Conservation (phyloP, 2,797 vertebrate species). For the Pseudomugil tenellus region DNA sequence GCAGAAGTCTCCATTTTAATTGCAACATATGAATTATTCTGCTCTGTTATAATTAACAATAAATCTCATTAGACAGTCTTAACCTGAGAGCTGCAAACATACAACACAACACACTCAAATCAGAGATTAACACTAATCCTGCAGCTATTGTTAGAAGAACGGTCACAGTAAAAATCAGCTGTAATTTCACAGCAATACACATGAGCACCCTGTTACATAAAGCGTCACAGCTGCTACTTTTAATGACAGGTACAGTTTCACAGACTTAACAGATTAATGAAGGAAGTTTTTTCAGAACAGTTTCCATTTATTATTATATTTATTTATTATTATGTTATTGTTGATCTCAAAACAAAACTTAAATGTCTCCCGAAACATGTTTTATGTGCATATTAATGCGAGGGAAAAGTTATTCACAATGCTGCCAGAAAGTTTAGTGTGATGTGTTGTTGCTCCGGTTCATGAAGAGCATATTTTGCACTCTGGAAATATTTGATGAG, state of each 20-base stretch:
- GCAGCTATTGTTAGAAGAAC: conserved; percentile 15
- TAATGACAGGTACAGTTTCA: not conserved
- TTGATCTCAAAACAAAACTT: too few relatives aligned
- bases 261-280: too few relatives aligned
- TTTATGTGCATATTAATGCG: too few relatives aligned
- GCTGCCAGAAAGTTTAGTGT: too few relatives aligned
- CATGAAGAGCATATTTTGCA: too few relatives aligned
- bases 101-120: not conserved
- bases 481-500: too few relatives aligned
- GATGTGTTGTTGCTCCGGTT: too few relatives aligned
- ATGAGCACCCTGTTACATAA: not conserved
- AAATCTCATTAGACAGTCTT: not conserved
- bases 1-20: not conserved
- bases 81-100: not conserved
- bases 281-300: too few relatives aligned
- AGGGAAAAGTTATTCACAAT: too few relatives aligned
- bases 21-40: not conserved
- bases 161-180: conserved; percentile 1
- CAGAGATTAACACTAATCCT: conserved; percentile 41
- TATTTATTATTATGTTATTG: too few relatives aligned
- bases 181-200: not conserved
- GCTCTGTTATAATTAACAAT: not conserved
- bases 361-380: too few relatives aligned
- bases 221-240: not conserved
- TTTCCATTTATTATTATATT: too few relatives aligned